Percentiles rank a stretch among this genome's conserved stretches.
Conservation (phyloP, 2,113 vertebrate species). For the Crotalus tigris region DNA sequence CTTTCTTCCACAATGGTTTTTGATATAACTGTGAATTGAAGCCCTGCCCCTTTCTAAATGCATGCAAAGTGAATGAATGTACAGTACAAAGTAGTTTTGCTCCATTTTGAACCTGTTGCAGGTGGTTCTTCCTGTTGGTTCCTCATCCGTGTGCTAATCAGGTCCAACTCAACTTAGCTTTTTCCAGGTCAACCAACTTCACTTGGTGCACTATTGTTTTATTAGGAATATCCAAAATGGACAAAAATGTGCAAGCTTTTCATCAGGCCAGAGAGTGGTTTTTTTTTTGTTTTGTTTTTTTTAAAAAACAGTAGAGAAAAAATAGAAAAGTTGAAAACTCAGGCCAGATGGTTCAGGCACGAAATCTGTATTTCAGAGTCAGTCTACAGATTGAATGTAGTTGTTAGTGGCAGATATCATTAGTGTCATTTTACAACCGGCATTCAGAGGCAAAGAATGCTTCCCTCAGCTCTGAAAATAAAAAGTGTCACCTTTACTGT, state of each 20-base stretch:
- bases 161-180: neutral
- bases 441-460: neutral
- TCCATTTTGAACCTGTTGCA: neutral
- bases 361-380: neutral
- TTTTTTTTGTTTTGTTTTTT: no score
- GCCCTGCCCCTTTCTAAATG: neutral
- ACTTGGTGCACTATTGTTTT: neutral
- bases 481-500: neutral
- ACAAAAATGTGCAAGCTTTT: neutral
- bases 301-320: neutral
- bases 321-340: neutral
- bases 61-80: neutral
- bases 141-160: neutral
- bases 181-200: neutral
- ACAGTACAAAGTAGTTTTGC: neutral
- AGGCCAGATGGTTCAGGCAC: neutral
- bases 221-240: neutral
- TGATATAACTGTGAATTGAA: neutral
- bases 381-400: neutral
- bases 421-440: neutral
- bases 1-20: neutral
- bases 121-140: neutral
- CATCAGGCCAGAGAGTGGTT: neutral
- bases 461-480: neutral
- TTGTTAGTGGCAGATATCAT: neutral